phyloP scores from a whole-genome alignment of 2,888 invertebrate species.

The Ennomos erosarius region DNA sequence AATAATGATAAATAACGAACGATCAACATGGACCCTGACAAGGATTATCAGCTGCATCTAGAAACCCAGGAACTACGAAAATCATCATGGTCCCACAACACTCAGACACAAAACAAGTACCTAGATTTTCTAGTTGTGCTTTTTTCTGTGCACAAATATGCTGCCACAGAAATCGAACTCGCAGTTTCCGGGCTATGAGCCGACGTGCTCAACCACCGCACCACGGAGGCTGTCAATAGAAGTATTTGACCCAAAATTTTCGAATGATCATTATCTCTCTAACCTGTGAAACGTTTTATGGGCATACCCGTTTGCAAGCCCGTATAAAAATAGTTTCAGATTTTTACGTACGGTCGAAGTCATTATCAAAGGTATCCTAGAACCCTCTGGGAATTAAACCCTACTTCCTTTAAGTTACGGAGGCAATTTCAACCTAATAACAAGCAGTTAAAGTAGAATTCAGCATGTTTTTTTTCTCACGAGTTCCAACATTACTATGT shows the following conservation, averaged over 20 bases:
- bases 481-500: slow-evolving; percentile 22
- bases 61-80: no score
- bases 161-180: no score
- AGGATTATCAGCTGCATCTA: no score
- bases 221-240: slow-evolving; percentile 16
- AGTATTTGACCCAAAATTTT: slow-evolving; percentile 33
- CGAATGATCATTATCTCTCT: slow-evolving; percentile 27
- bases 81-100: no score
- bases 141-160: no score
- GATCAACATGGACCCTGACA: no score
- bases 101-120: no score
- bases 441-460: slow-evolving; percentile 12
- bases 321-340: slow-evolving; percentile 35
- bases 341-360: slow-evolving; percentile 28
- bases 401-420: neutral
- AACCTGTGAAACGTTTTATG: slow-evolving; percentile 32
- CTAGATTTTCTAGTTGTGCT: no score
- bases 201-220: no score
- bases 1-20: no score
- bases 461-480: slow-evolving; percentile 11
- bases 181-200: no score
- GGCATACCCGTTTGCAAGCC: slow-evolving; percentile 25
- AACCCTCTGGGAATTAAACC: slow-evolving; percentile 21
- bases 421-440: slow-evolving; percentile 13
- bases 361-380: slow-evolving; percentile 26